Evolutionary conservation across 2,888 invertebrate species (phyloP).

Genomic region (Gymnosoma rotundatum): DNA sequence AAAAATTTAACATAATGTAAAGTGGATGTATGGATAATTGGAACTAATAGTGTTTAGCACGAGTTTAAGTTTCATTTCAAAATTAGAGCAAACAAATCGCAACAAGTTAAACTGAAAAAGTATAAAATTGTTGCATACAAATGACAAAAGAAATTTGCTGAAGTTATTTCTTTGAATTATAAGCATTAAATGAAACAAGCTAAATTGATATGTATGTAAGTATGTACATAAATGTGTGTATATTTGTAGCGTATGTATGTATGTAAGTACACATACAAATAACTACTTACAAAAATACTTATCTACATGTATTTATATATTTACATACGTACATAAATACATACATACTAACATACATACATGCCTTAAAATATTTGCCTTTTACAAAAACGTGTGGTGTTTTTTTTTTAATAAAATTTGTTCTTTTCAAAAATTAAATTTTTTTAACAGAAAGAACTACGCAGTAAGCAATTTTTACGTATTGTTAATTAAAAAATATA

Average conservation of each 20-base stretch:
- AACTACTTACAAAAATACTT: too few relatives aligned
- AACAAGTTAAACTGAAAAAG: slow-evolving; percentile 49
- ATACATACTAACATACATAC: background rate
- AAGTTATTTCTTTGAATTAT: background rate
- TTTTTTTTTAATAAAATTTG: background rate
- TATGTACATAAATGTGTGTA: too few relatives aligned
- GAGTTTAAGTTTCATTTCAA: background rate
- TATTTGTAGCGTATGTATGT: background rate
- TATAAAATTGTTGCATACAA: slow-evolving; percentile 41
- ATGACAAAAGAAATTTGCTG: slow-evolving; percentile 40
- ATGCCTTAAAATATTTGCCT: background rate
- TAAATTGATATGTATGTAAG: background rate
- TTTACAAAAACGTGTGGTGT: too few relatives aligned
- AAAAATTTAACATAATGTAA: background rate
- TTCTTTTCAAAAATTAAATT: background rate
- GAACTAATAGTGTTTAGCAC: background rate
- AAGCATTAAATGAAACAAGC: background rate
- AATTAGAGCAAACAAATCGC: slow-evolving; percentile 18
- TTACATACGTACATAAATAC: background rate
- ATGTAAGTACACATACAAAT: background rate
- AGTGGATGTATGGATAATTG: background rate
- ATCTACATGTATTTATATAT: too few relatives aligned
- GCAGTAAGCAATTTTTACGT: slow-evolving; percentile 46
- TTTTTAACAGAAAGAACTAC: slow-evolving; percentile 39
- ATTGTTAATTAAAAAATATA: slow-evolving; percentile 2